Evolutionary conservation across 2,888 invertebrate species (phyloP).

Genomic region (Tridacna gigas): DNA sequence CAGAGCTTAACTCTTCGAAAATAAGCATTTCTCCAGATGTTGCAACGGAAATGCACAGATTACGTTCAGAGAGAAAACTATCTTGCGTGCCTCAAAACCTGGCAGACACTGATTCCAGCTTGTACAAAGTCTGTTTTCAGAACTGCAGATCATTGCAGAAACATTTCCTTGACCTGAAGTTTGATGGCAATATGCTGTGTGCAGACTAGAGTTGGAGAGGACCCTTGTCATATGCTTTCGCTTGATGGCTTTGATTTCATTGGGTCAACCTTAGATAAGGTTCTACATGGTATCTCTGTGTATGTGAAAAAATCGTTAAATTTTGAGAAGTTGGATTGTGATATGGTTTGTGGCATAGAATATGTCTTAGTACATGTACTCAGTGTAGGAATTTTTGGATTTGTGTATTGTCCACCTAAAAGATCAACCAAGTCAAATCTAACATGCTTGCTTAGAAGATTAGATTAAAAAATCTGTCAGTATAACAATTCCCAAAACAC

Average conservation of each 20-base stretch:
- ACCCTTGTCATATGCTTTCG: not conserved
- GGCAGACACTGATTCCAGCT: not conserved
- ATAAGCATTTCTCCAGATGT: constrained; percentile 34
- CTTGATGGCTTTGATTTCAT: constrained; percentile 37
- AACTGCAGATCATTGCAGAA: constrained; percentile 50
- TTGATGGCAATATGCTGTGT: constrained; percentile 25
- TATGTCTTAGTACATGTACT: too few species aligned
- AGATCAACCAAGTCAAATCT: too few species aligned
- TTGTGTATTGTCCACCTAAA: too few species aligned
- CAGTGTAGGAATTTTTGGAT: too few species aligned
- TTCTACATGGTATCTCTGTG: constrained; percentile 38
- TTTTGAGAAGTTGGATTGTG: not conserved
- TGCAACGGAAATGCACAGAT: constrained; percentile 42
- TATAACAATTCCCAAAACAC: too few species aligned
- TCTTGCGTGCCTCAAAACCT: not conserved
- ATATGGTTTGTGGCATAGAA: constrained; percentile 24
- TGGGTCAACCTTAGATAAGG: constrained; percentile 11
- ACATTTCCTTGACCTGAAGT: constrained; percentile 38
- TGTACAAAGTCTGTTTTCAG: constrained; percentile 38
- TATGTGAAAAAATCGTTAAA: constrained; percentile 14
- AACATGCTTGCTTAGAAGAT: too few species aligned
- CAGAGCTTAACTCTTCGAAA: constrained; percentile 33
- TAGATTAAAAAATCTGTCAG: too few species aligned
- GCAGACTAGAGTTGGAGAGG: constrained; percentile 37
- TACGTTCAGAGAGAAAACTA: constrained; percentile 4